These are phyloP conservation scores for Acholoe squamosa DNA, from an alignment of 2,888 invertebrate species.

Conservation along the genomic window DNA sequence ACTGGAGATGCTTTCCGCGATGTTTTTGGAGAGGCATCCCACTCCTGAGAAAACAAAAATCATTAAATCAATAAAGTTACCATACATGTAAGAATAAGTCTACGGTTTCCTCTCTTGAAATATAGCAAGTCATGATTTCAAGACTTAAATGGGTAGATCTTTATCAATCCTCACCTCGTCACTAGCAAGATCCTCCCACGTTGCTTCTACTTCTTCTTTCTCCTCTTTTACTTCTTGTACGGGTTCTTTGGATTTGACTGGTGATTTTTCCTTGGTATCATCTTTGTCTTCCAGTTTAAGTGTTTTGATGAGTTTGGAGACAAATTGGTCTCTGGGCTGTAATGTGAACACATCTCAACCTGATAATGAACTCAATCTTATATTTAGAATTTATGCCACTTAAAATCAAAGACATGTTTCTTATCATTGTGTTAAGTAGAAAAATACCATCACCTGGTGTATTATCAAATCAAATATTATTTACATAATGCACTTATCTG, in stretches of 20 bases:
- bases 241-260: not conserved
- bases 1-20: not conserved
- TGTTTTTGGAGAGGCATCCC: constrained; percentile 18
- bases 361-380: too few relatives aligned
- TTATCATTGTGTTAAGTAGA: too few relatives aligned
- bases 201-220: constrained; percentile 73
- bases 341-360: not conserved
- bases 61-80: too few relatives aligned
- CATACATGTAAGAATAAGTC: too few relatives aligned
- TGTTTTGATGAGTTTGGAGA: constrained; percentile 77
- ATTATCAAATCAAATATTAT: too few relatives aligned
- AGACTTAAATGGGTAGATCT: too few relatives aligned
- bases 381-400: too few relatives aligned
- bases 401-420: too few relatives aligned
- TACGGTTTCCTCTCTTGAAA: too few relatives aligned
- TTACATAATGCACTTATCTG: not conserved
- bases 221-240: constrained; percentile 39
- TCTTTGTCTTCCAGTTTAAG: constrained; percentile 69
- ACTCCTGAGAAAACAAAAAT: not conserved
- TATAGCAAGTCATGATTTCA: too few relatives aligned
- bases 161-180: constrained; percentile 67
- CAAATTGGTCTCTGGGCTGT: constrained; percentile 80
- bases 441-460: too few relatives aligned
- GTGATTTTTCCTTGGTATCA: constrained; percentile 38
- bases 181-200: constrained; percentile 73